These are phyloP conservation scores for Oncorhynchus nerka DNA, from an alignment of 2,113 vertebrate species.

Conservation along the genomic window DNA sequence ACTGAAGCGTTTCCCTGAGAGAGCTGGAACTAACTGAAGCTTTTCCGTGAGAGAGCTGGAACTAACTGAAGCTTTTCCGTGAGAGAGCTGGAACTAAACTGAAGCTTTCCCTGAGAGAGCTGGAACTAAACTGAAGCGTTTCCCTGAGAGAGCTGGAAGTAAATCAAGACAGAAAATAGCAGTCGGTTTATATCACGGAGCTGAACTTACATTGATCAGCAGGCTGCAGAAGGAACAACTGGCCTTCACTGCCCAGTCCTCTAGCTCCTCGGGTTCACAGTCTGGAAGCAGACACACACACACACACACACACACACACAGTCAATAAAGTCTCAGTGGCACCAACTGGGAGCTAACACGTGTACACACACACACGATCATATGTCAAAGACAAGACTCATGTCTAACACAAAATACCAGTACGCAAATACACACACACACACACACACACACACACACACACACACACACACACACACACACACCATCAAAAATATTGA, in stretches of 20 bases:
- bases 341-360: no score
- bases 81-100: no score
- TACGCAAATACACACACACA: background rate
- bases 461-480: no score
- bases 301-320: conserved; percentile 20
- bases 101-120: no score
- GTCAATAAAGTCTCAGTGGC: no score
- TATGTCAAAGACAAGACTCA: conserved; percentile 59
- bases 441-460: no score
- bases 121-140: no score
- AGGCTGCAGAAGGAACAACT: conserved; percentile 92
- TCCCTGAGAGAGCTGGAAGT: no score
- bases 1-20: no score
- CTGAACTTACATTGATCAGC: conserved; percentile 83
- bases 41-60: no score
- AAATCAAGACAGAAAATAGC: background rate
- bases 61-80: no score
- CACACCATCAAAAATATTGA: conserved; percentile 97
- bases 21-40: no score
- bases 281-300: conserved; percentile 73
- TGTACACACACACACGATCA: conserved; percentile 32
- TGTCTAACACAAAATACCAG: background rate
- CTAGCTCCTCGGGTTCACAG: conserved; percentile 96
- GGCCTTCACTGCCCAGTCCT: conserved; percentile 95
- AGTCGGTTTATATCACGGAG: background rate